phyloP scores from a whole-genome alignment of 2,113 vertebrate species.

The Micronycteris hirsuta region DNA sequence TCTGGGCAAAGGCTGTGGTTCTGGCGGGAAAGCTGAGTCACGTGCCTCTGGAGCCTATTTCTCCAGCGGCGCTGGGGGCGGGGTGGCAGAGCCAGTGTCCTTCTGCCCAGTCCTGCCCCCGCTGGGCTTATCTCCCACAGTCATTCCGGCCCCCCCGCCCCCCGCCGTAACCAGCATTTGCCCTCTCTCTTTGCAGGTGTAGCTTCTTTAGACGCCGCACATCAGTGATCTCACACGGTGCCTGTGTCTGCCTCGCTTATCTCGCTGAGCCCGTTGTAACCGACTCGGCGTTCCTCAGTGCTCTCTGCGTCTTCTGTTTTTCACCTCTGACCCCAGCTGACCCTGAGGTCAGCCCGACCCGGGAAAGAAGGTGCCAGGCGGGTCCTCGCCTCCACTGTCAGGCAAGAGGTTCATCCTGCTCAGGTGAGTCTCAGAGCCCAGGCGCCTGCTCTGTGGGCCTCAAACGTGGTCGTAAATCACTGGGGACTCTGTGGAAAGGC shows the following conservation, averaged over 20 bases:
- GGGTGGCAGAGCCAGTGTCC: background rate
- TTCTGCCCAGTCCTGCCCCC: background rate
- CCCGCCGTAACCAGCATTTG: background rate
- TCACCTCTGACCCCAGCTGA: background rate
- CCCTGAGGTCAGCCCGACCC: background rate
- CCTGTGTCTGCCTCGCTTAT: background rate
- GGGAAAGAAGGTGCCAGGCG: background rate
- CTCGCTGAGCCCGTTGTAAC: background rate
- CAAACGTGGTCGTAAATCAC: rapidly evolving
- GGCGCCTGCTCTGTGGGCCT: background rate
- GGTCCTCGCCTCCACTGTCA: background rate
- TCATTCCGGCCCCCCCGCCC: background rate
- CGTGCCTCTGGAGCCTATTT: background rate
- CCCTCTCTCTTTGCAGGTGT: background rate
- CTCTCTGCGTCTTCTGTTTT: background rate
- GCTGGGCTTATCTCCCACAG: background rate
- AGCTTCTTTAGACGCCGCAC: background rate
- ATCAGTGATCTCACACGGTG: background rate
- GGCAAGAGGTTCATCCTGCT: background rate
- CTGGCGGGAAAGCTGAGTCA: background rate
- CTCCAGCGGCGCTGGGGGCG: background rate
- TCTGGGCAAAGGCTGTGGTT: background rate
- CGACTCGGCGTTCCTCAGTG: background rate
- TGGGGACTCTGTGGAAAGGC: background rate
- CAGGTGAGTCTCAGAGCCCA: rapidly evolving